phyloP scores from a whole-genome alignment of 2,888 invertebrate genomes.

The Apodemia arnacis region DNA sequence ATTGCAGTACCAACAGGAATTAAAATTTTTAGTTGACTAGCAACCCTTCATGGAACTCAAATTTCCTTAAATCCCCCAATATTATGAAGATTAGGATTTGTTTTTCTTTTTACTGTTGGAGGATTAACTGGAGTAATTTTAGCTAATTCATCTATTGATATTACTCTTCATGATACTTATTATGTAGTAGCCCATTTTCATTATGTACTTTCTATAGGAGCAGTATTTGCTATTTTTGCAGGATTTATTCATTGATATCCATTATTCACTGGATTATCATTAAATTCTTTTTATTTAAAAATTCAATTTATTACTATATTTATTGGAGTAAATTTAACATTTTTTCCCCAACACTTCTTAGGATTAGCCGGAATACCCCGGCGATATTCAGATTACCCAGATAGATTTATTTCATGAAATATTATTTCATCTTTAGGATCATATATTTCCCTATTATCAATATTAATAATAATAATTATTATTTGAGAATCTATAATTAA shows the following conservation, averaged over 20 bases:
- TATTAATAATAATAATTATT: conserved; percentile 95
- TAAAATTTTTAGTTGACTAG: conserved; percentile 95
- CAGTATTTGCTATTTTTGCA: conserved; percentile 98
- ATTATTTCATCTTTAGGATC: conserved; percentile 91
- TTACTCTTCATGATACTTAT: conserved; percentile 98
- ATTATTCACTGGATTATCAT: conserved; percentile 94
- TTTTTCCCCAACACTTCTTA: conserved; percentile 94
- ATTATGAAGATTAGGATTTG: conserved; percentile 93
- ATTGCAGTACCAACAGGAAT: conserved; percentile 97
- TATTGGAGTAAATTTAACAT: conserved; percentile 92
- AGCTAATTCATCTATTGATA: conserved; percentile 90
- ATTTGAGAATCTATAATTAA: conserved; percentile 95
- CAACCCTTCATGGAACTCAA: conserved; percentile 96
- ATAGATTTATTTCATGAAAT: conserved; percentile 95
- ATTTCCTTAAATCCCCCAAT: conserved; percentile 93
- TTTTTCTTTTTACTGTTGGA: conserved; percentile 98
- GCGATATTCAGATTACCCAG: conserved; percentile 98
- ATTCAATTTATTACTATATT: background rate
- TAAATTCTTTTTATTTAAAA: conserved; percentile 96
- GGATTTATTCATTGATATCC: conserved; percentile 98
- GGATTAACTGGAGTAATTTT: conserved; percentile 96
- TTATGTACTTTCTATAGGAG: conserved; percentile 98
- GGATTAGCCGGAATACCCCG: background rate
- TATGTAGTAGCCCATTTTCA: conserved; percentile 99
- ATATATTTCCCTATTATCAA: conserved; percentile 93